These are phyloP conservation scores for Adelognathus sp. DNA, from an alignment of 2,888 invertebrate species.

Conservation along the genomic window DNA sequence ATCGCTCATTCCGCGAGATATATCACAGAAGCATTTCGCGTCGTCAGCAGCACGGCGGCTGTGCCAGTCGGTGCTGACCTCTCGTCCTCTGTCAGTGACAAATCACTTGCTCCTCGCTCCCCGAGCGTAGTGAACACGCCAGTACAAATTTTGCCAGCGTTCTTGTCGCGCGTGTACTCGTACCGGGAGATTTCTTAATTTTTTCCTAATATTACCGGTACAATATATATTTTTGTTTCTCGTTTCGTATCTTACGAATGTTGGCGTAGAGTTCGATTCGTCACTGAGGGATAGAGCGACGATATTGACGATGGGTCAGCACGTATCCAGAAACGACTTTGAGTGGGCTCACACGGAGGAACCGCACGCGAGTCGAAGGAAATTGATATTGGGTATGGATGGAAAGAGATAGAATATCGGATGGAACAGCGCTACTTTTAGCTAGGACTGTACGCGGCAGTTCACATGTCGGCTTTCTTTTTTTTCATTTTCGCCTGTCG, in stretches of 20 bases:
- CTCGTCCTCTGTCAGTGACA: slow-evolving; percentile 28
- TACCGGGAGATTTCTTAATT: background rate
- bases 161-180: background rate
- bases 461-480: background rate
- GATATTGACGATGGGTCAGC: slow-evolving; percentile 91
- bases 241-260: background rate
- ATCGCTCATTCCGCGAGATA: background rate
- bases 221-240: background rate
- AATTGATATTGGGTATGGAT: slow-evolving; percentile 92
- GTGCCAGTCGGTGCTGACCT: slow-evolving; percentile 47
- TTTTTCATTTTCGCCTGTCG: background rate
- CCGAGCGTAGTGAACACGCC: background rate
- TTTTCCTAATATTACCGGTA: too few relatives aligned
- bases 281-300: background rate
- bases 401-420: too few relatives aligned
- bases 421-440: slow-evolving; percentile 32
- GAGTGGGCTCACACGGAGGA: slow-evolving; percentile 99
- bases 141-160: slow-evolving; percentile 27
- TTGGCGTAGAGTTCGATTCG: background rate
- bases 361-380: slow-evolving; percentile 97
- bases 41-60: background rate
- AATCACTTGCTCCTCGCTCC: slow-evolving; percentile 6
- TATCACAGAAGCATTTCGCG: background rate
- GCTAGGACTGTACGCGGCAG: background rate
- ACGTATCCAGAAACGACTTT: slow-evolving; percentile 96